These are phyloP conservation scores for Gymnobelideus leadbeateri DNA, from an alignment of 2,113 vertebrate genomes.

Conservation along the genomic window DNA sequence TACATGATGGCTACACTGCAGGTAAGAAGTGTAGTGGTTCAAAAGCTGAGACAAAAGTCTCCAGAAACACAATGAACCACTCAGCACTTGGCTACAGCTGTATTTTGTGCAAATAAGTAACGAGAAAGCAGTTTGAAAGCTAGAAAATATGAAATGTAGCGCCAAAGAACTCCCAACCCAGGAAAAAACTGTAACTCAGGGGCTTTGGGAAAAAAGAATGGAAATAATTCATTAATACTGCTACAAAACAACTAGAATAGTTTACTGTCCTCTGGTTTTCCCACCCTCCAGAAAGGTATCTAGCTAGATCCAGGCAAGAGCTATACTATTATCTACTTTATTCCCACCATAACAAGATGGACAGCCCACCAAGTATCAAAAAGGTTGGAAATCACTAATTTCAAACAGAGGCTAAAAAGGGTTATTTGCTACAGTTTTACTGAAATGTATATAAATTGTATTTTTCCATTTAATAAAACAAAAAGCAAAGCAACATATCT, in stretches of 20 bases:
- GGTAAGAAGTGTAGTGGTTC: slow-evolving; percentile 66
- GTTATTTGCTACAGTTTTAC: slow-evolving; percentile 81
- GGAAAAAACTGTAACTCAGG: slow-evolving; percentile 58
- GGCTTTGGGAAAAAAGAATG: slow-evolving; percentile 56
- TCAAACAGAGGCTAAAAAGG: slow-evolving; percentile 83
- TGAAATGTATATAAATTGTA: slow-evolving; percentile 81
- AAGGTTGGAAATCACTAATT: slow-evolving; percentile 86
- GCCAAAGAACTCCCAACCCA: slow-evolving; percentile 63
- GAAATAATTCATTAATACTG: background rate
- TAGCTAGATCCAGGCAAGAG: slow-evolving; percentile 70
- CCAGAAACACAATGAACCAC: slow-evolving; percentile 61
- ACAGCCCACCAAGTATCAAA: slow-evolving; percentile 79
- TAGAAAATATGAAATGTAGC: slow-evolving; percentile 64
- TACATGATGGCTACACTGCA: slow-evolving; percentile 70
- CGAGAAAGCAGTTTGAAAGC: slow-evolving; percentile 70
- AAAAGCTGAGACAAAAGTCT: slow-evolving; percentile 64
- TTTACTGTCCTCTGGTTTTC: slow-evolving; percentile 69
- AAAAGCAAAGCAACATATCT: slow-evolving; percentile 75
- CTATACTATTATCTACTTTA: slow-evolving; percentile 76
- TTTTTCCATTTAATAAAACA: slow-evolving; percentile 81
- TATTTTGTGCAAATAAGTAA: slow-evolving; percentile 69
- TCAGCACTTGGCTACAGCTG: slow-evolving; percentile 67
- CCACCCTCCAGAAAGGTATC: slow-evolving; percentile 80
- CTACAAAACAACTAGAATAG: slow-evolving; percentile 47
- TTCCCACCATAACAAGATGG: slow-evolving; percentile 82